A percentile compares a stretch with the other conserved stretches of the same genome.
These are phyloP conservation scores for Xenopus petersii DNA, from an alignment of 2,797 vertebrate species.

Conservation along the genomic window DNA sequence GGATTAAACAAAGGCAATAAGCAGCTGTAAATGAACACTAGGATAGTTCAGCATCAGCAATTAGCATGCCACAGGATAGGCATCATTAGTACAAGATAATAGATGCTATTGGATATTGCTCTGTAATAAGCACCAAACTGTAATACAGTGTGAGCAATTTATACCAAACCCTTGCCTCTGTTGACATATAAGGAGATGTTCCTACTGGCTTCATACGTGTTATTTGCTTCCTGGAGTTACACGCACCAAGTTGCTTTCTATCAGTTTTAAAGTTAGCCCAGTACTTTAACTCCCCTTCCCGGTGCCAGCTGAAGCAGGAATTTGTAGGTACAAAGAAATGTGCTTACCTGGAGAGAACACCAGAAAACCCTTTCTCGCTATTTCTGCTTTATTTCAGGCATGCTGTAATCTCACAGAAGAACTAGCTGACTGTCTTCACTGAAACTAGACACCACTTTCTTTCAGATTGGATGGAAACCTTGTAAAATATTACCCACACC, in stretches of 20 bases:
- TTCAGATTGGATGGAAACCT: conserved; percentile 24
- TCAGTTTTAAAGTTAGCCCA: background rate
- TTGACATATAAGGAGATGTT: too few species aligned
- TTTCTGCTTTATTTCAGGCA: background rate
- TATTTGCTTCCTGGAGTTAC: too few species aligned
- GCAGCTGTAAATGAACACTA: too few species aligned
- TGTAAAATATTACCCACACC: conserved; percentile 1
- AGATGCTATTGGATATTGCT: too few species aligned
- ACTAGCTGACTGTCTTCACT: background rate
- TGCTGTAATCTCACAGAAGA: background rate
- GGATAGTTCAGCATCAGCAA: too few species aligned
- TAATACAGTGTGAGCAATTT: too few species aligned
- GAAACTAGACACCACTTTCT: conserved; percentile 30
- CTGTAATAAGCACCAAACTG: too few species aligned
- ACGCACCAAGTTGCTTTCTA: background rate
- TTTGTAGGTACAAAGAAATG: background rate
- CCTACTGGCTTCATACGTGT: too few species aligned
- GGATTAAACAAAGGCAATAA: too few species aligned
- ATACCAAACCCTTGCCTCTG: too few species aligned
- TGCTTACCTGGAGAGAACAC: conserved; percentile 11
- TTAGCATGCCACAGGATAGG: too few species aligned
- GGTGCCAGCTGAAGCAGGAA: background rate
- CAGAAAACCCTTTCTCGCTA: background rate
- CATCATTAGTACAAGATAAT: too few species aligned
- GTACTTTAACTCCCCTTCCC: background rate